Evolutionary conservation across 2,888 invertebrate species (phyloP).

Genomic region (Caenorhabditis parvicauda): DNA sequence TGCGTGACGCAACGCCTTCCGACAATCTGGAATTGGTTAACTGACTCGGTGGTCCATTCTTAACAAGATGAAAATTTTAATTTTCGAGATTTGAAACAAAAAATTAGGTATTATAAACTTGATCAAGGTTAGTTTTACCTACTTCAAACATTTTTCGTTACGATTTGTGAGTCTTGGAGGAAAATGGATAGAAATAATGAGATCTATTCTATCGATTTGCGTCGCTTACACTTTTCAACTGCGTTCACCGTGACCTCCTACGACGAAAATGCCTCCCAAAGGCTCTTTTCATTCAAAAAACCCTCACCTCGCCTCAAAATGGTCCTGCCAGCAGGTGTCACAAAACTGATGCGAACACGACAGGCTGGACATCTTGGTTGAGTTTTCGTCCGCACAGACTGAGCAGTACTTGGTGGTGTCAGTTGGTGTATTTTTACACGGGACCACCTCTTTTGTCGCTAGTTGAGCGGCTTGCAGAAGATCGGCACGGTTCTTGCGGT

Average conservation of each 20-base stretch:
- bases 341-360: constrained; percentile 78
- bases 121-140: too few relatives aligned
- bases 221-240: too few relatives aligned
- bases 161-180: too few relatives aligned
- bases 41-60: too few relatives aligned
- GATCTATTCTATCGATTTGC: too few relatives aligned
- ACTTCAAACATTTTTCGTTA: too few relatives aligned
- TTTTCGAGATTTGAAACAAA: not conserved
- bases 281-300: constrained; percentile 3
- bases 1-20: constrained; percentile 70
- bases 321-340: constrained; percentile 90
- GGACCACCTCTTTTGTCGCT: constrained; percentile 5
- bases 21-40: constrained; percentile 35
- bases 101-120: not conserved
- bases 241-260: too few relatives aligned
- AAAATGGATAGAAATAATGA: too few relatives aligned
- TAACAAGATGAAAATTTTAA: not conserved
- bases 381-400: constrained; percentile 29
- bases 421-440: constrained; percentile 5
- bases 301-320: constrained; percentile 91
- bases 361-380: constrained; percentile 22
- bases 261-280: too few relatives aligned
- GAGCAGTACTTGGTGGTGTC: constrained; percentile 28
- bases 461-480: constrained; percentile 17
- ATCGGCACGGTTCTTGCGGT: constrained; percentile 10